Percentiles rank a stretch among this genome's conserved stretches.
phyloP scores from a whole-genome alignment of 2,888 invertebrate genomes.

The Rotaria magnacalcarata region DNA sequence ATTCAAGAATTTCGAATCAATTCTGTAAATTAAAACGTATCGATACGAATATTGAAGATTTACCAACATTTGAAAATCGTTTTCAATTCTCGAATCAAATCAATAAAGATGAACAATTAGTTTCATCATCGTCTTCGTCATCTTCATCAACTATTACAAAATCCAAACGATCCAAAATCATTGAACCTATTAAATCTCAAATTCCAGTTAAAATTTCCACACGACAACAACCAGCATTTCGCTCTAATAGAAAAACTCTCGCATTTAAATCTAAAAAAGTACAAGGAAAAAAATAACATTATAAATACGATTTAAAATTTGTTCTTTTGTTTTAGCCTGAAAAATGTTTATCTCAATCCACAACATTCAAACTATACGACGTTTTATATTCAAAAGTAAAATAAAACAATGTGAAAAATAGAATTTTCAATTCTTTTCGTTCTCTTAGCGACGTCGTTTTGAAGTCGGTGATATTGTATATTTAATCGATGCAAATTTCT shows the following conservation, averaged over 20 bases:
- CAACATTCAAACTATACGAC: slow-evolving; percentile 12
- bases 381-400: slow-evolving; percentile 28
- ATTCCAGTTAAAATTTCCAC: neutral
- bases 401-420: neutral
- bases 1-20: neutral
- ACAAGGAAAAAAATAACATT: neutral
- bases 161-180: neutral
- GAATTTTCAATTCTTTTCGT: neutral
- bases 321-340: neutral
- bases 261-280: slow-evolving; percentile 31
- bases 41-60: slow-evolving; percentile 17
- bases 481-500: neutral
- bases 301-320: no score
- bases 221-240: neutral
- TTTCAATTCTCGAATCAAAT: neutral
- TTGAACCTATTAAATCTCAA: neutral
- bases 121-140: neutral
- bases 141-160: neutral
- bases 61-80: slow-evolving; percentile 20
- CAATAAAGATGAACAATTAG: neutral
- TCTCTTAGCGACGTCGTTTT: neutral
- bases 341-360: slow-evolving; percentile 3
- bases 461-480: slow-evolving; percentile 33
- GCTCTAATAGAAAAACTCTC: slow-evolving; percentile 25
- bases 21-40: slow-evolving; percentile 33